Evolutionary conservation across 2,113 vertebrate species (phyloP).

Genomic region (Columbina picui): DNA sequence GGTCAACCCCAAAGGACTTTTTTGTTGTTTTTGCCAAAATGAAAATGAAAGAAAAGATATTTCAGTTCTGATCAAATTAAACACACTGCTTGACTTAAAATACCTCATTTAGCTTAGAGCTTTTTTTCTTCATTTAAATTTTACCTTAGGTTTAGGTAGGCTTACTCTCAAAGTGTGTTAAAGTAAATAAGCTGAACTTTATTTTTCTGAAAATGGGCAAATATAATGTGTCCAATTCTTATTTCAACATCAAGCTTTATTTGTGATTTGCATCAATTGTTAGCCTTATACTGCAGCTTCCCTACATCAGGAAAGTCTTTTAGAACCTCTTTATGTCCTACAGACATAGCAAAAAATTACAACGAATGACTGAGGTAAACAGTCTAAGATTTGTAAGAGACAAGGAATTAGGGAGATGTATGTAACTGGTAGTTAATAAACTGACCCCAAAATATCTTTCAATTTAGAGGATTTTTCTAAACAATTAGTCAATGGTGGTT

Average conservation of each 20-base stretch:
- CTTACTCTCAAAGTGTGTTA: neutral
- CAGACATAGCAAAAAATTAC: neutral
- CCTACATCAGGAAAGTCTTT: neutral
- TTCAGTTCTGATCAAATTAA: conserved; percentile 4
- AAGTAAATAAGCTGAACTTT: neutral
- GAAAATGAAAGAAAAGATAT: conserved; percentile 23
- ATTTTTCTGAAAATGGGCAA: neutral
- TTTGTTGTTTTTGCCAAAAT: conserved; percentile 15
- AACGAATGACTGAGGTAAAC: neutral
- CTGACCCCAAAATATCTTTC: neutral
- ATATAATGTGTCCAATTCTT: neutral
- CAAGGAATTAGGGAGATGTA: neutral
- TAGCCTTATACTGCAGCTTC: neutral
- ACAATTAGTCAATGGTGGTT: neutral
- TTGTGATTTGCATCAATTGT: neutral
- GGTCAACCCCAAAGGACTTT: neutral
- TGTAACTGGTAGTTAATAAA: neutral
- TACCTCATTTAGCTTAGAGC: neutral
- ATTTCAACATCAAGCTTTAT: neutral
- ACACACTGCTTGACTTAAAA: neutral
- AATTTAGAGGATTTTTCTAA: neutral
- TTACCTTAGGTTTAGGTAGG: neutral
- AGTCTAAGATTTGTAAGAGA: neutral
- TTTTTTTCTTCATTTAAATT: neutral
- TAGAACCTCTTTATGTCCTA: neutral